Evolutionary conservation across 2,797 vertebrate species (phyloP).

Genomic region (Pantherophis vulpinus): DNA sequence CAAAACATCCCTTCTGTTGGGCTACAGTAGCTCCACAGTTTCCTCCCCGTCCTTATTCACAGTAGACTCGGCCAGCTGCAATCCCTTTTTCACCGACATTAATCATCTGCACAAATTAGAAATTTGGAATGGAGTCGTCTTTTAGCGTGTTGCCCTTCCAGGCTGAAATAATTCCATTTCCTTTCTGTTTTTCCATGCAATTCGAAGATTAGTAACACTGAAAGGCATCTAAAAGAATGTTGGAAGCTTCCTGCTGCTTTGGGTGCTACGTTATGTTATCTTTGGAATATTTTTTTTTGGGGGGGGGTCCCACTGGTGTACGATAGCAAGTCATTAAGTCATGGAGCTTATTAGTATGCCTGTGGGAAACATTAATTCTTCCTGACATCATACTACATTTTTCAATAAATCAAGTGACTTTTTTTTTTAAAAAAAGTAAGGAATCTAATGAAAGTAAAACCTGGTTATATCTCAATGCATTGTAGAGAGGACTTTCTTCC

Average conservation of each 20-base stretch:
- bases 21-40: background rate
- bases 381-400: conserved; percentile 72
- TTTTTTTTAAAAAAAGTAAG: conserved; percentile 24
- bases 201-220: conserved; percentile 85
- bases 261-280: conserved; percentile 85
- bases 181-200: conserved; percentile 72
- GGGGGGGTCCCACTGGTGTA: conserved; percentile 73
- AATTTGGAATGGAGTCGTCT: conserved; percentile 73
- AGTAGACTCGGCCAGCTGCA: background rate
- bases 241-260: conserved; percentile 86
- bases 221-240: conserved; percentile 82
- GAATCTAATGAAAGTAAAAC: conserved; percentile 49
- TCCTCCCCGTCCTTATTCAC: background rate
- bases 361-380: conserved; percentile 76
- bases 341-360: conserved; percentile 80
- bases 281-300: conserved; percentile 82
- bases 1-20: too few relatives aligned
- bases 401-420: conserved; percentile 70
- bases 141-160: conserved; percentile 64
- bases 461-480: conserved; percentile 33
- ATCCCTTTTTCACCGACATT: conserved; percentile 54
- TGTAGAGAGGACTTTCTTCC: conserved; percentile 6
- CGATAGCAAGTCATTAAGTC: conserved; percentile 80
- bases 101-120: conserved; percentile 71
- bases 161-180: conserved; percentile 73